Conservation (phyloP, 2,797 vertebrate genomes). For the Sphenodon punctatus region DNA sequence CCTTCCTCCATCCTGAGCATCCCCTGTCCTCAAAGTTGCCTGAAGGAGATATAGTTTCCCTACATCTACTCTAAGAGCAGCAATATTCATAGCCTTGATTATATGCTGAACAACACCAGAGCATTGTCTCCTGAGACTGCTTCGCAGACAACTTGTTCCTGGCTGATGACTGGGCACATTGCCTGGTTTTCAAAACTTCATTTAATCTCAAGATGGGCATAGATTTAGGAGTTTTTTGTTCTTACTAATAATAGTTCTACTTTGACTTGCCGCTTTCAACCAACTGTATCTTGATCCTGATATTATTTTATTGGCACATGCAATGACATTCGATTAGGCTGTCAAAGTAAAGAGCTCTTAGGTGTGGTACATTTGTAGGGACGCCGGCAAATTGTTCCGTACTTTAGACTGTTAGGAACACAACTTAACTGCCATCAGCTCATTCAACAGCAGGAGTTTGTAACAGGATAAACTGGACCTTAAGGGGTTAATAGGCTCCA, state of each 20-base stretch:
- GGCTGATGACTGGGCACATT: constrained; percentile 24
- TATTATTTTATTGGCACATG: constrained; percentile 53
- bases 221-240: constrained; percentile 48
- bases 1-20: too few species aligned
- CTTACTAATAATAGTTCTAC: constrained; percentile 51
- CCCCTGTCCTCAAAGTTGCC: too few species aligned
- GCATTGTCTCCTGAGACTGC: neutral
- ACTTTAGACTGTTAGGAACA: constrained; percentile 9
- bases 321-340: constrained; percentile 31
- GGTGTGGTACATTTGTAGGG: constrained; percentile 31
- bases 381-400: neutral
- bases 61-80: neutral
- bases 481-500: too few species aligned
- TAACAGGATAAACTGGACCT: too few species aligned
- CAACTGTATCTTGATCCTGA: constrained; percentile 42
- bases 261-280: constrained; percentile 49
- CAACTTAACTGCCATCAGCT: neutral
- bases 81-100: fast-evolving
- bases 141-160: neutral
- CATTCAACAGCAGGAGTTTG: neutral
- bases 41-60: too few species aligned
- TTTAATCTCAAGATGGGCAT: neutral
- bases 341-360: constrained; percentile 47
- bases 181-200: constrained; percentile 36
- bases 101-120: too few species aligned